Base-by-base conservation (phyloP, 2,797 vertebrate genomes). In the Sarcophilus harrisii region DNA sequence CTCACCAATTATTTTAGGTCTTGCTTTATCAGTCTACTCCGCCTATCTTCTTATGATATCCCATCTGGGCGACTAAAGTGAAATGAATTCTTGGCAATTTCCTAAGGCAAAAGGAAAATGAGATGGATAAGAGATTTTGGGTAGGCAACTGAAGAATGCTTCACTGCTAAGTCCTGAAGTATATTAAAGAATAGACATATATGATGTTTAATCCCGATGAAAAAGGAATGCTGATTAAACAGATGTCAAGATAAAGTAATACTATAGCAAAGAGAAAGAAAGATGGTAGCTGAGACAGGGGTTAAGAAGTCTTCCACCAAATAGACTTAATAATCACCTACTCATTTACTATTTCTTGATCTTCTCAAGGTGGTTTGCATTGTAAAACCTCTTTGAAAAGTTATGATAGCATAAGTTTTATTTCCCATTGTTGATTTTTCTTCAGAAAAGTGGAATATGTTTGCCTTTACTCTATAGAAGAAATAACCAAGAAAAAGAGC, bases 11-110 rank as follows among this genome's bases (percentile, higher is more conserved):
- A 93, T 89, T 93, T 55, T 93, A 49, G 54, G 94, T 93, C 96
- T 96, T 96, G 32, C 92, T 92, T 96, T 94, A 95, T 95, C 93
- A 95, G 94, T 96, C 91, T 96, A 92, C 73, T 93, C 1, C 54
- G 14, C 92, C 45, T 90, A 12, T 96, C 96, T 97, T 92, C 93
- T 93, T 92, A 91, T 91, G 90, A 92, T 90, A 95, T 45, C 8
- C 30, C 52, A 91, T 81, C 60, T 91, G 32, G 12, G 92, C 27
- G 55, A 57, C 5, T 32, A 94, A 94, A 97, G 24, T 92, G 6
- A 96, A 96, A 93, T 94, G 94, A 91, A 8, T 93, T 96, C 27
- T 73, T 59, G 30, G 49, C 30, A 92, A 92, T 95, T 96, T 94
- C 10, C 32, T 96, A 94, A 96, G 89, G 91, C 58, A 90, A 96